Percentiles rank a stretch among this genome's conserved stretches.
phyloP scores from a whole-genome alignment of 2,797 vertebrate genomes.

The Limnodromus scolopaceus region DNA sequence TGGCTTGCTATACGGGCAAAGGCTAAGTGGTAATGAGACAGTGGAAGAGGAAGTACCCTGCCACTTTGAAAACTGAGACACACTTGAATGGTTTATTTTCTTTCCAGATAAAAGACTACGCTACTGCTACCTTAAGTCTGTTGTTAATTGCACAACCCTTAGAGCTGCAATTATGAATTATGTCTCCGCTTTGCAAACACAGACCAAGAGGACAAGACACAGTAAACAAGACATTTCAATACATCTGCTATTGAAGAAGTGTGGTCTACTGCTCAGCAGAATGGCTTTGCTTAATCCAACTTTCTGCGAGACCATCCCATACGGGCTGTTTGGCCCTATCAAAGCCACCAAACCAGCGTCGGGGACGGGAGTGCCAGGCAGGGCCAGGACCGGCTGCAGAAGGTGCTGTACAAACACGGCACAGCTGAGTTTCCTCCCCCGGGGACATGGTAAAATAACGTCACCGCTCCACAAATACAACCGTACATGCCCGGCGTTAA shows the following conservation, averaged over 20 bases:
- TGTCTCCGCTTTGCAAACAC: background rate
- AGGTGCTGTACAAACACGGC: conserved; percentile 1
- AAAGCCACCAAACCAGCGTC: background rate
- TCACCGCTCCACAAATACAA: background rate
- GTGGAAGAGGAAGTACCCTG: background rate
- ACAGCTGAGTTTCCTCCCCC: background rate
- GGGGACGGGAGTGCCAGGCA: background rate
- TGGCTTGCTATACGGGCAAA: background rate
- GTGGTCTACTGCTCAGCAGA: background rate
- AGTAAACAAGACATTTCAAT: background rate
- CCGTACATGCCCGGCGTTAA: background rate
- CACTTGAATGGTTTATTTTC: conserved; percentile 1
- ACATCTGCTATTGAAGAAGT: background rate
- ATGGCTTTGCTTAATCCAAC: background rate
- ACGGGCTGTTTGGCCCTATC: background rate
- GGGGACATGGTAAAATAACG: background rate
- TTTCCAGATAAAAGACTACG: background rate
- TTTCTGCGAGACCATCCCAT: background rate
- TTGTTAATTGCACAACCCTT: background rate
- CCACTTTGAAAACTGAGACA: background rate
- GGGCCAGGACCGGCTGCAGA: background rate
- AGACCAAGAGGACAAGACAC: background rate
- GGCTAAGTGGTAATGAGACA: background rate
- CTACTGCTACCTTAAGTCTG: background rate
- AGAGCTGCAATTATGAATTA: background rate